Percentiles rank a stretch among this genome's conserved stretches.
These are phyloP conservation scores for Neocrepidodera transversa DNA, from an alignment of 2,888 invertebrate species.

Conservation along the genomic window DNA sequence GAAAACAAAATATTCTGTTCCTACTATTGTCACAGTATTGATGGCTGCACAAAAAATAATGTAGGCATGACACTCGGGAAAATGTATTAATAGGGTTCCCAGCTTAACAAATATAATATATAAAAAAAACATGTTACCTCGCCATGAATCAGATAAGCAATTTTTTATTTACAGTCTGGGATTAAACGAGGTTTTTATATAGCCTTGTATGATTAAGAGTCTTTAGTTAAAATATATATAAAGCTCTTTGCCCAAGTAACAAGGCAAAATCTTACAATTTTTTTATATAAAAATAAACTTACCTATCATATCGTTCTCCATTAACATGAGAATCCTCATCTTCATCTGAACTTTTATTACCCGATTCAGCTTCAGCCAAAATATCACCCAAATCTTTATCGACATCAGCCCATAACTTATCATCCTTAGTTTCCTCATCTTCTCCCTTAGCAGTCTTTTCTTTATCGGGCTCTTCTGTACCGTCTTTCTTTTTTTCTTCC, in stretches of 20 bases:
- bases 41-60: no score
- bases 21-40: no score
- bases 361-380: conserved; percentile 70
- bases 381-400: conserved; percentile 83
- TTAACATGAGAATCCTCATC: conserved; percentile 70
- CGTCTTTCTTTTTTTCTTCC: conserved; percentile 47
- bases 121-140: no score
- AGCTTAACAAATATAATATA: no score
- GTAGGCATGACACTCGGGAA: no score
- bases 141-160: conserved; percentile 25
- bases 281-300: conserved; percentile 22
- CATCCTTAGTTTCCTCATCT: conserved; percentile 59
- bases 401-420: conserved; percentile 82
- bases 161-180: conserved; percentile 16
- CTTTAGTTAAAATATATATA: not conserved
- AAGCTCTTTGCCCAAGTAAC: conserved; percentile 17
- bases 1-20: no score
- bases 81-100: no score
- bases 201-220: conserved; percentile 14
- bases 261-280: conserved; percentile 11
- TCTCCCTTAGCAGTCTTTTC: conserved; percentile 1
- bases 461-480: conserved; percentile 6
- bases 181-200: conserved; percentile 17
- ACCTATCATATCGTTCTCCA: conserved; percentile 61
- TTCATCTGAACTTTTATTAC: conserved; percentile 69